These are phyloP conservation scores for Listronotus oregonensis DNA, from an alignment of 1,140 invertebrate genomes.

Conservation along the genomic window DNA sequence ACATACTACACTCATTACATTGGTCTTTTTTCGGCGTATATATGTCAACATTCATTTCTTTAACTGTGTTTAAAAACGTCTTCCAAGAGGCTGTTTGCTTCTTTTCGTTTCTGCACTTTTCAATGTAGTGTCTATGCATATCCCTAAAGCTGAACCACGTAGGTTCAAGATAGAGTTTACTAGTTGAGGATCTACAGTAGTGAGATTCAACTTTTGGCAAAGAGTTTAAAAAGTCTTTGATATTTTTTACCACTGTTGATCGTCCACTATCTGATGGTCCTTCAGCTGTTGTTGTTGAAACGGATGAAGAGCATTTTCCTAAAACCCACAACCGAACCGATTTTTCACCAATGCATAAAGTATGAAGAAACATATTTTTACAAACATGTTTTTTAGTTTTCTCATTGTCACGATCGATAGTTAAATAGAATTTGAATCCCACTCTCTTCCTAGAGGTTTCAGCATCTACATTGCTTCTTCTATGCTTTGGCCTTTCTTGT, in stretches of 20 bases:
- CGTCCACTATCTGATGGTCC: neutral
- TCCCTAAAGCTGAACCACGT: neutral
- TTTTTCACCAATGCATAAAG: conserved; percentile 21
- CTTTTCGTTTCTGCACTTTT: neutral
- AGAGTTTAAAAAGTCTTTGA: neutral
- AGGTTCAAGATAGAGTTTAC: conserved; percentile 1
- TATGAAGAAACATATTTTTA: conserved; percentile 14
- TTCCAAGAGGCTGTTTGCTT: too few species aligned
- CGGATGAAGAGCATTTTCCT: neutral
- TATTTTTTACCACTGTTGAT: neutral
- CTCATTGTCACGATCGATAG: conserved; percentile 3
- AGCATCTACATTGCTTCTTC: conserved; percentile 3
- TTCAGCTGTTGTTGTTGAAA: neutral
- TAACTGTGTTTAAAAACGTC: too few species aligned
- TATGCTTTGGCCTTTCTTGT: conserved; percentile 7
- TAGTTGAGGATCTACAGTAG: neutral
- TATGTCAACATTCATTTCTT: too few species aligned
- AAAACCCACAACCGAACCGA: neutral
- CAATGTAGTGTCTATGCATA: neutral
- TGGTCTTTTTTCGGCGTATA: too few species aligned
- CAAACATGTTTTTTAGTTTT: conserved; percentile 17
- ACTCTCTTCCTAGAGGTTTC: conserved; percentile 2
- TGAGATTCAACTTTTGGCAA: neutral
- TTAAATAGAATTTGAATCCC: conserved; percentile 4
- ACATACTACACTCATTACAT: too few species aligned